Percentiles rank a stretch among this genome's conserved stretches.
phyloP scores from a whole-genome alignment of 2,888 invertebrate species.

The Dryocosmus kuriphilus region DNA sequence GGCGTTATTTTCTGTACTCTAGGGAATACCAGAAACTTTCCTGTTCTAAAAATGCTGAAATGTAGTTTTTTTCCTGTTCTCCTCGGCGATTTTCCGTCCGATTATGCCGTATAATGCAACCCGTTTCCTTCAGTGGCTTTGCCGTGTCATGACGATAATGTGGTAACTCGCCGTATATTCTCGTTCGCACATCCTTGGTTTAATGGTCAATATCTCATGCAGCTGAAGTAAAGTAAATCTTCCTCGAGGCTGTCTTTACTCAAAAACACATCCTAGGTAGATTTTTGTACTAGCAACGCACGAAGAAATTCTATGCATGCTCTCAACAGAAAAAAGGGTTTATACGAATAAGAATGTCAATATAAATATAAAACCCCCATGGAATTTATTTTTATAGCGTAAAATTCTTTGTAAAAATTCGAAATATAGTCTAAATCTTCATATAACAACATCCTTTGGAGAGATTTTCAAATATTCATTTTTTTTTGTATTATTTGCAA shows the following conservation, averaged over 20 bases:
- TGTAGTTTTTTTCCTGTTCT: slow-evolving; percentile 8
- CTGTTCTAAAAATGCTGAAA: slow-evolving; percentile 9
- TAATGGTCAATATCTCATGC: slow-evolving; percentile 49
- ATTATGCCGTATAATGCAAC: slow-evolving; percentile 39
- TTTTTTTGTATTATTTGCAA: no score
- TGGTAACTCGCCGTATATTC: slow-evolving; percentile 47
- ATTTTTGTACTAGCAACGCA: slow-evolving; percentile 8
- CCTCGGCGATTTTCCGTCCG: slow-evolving; percentile 29
- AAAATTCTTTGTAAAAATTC: background rate
- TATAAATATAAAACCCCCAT: no score
- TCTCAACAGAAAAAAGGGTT: background rate
- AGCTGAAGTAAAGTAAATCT: slow-evolving; percentile 46
- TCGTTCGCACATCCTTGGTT: slow-evolving; percentile 47
- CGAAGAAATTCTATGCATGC: slow-evolving; percentile 21
- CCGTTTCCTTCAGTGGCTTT: slow-evolving; percentile 43
- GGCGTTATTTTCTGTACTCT: slow-evolving; percentile 4
- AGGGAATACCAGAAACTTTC: slow-evolving; percentile 28
- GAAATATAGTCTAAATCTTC: background rate
- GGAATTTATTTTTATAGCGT: background rate
- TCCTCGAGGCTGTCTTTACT: slow-evolving; percentile 41
- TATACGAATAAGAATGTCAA: background rate
- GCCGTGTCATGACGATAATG: slow-evolving; percentile 35
- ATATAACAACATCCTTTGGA: no score
- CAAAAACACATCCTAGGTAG: slow-evolving; percentile 28
- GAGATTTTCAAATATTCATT: no score